Evolutionary conservation across 2,113 vertebrate species (phyloP).

Genomic region (Epinephelus moara): DNA sequence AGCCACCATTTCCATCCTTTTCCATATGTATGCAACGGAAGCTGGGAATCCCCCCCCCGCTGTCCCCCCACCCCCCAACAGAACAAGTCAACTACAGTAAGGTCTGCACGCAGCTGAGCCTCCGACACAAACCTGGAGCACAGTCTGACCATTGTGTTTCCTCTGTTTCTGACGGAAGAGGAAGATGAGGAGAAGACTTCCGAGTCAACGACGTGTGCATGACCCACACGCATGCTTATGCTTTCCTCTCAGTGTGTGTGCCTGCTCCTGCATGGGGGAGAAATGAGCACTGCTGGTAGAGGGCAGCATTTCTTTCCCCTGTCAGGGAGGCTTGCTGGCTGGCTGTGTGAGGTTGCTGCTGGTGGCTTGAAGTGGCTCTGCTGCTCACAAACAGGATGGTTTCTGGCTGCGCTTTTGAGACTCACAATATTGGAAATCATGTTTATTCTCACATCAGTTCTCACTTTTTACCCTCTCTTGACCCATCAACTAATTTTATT

Average conservation of each 20-base stretch:
- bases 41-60: conserved; percentile 16
- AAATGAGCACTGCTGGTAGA: conserved; percentile 70
- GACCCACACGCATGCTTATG: conserved; percentile 25
- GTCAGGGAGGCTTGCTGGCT: background rate
- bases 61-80: background rate
- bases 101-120: conserved; percentile 53
- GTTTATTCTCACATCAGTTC: background rate
- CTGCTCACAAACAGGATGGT: conserved; percentile 11
- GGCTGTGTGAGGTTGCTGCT: too few species aligned
- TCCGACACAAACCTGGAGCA: conserved; percentile 60
- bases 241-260: conserved; percentile 3
- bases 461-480: background rate
- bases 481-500: background rate
- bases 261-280: conserved; percentile 37
- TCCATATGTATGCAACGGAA: conserved; percentile 79
- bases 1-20: conserved; percentile 71
- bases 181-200: conserved; percentile 68
- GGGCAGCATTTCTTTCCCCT: conserved; percentile 79
- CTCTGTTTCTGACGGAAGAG: conserved; percentile 68
- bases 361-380: too few species aligned
- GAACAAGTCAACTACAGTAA: conserved; percentile 72
- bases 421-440: background rate
- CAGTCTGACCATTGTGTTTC: conserved; percentile 75
- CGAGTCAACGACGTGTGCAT: conserved; percentile 46
- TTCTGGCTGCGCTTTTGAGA: background rate